Base-by-base conservation (phyloP, 2,113 vertebrate genomes). In the Pholis gunnellus region DNA sequence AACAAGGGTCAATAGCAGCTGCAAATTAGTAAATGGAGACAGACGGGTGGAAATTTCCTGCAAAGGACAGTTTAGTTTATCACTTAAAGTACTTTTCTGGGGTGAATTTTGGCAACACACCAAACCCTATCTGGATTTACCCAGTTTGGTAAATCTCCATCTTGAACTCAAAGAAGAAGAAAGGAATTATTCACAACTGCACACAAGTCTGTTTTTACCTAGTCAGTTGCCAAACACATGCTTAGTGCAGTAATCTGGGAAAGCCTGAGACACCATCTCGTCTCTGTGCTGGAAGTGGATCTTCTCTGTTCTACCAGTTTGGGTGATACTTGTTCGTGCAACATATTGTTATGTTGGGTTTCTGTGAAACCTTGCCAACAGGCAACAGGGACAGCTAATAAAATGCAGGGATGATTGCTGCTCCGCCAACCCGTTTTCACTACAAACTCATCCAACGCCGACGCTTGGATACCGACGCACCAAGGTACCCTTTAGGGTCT, bases 131-230 rank as follows among this genome's bases (percentile, higher is more conserved):
- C 18, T 74, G 42, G 52, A 27, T 70, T 56, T 66, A 29, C 5
- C 13, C 67, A 61, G 61, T 72, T 42, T 61, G 22, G 29, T 81
- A 66, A 78, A 72, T 71, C 65, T 65, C 50, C 59, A 65, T 73
- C 61, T 75, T 67, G 22, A 70, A n/a, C 65, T 72, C 29, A 50
- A 68, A 36, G 46, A 54, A 38, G 61, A 69, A 22, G 5, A 65
- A 79, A 59, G 54, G 36, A 60, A 83, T 82, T 85, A 73, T 84
- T 82, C 40, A 75, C 9, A 79, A 36, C 27, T 18, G 63, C 31
- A n/a, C 17, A 54, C 13, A 57, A 38, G 59, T 29, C 50, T 61
- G 68, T 36, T 36, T 77, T 86, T 64, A 79, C 79, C 60, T 81
- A 60, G 20, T 56, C 72, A n/a, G 60, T 29, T 64, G 50, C 65